Conservation (phyloP, 2,888 invertebrate genomes). For the Syrista parreyssii region DNA sequence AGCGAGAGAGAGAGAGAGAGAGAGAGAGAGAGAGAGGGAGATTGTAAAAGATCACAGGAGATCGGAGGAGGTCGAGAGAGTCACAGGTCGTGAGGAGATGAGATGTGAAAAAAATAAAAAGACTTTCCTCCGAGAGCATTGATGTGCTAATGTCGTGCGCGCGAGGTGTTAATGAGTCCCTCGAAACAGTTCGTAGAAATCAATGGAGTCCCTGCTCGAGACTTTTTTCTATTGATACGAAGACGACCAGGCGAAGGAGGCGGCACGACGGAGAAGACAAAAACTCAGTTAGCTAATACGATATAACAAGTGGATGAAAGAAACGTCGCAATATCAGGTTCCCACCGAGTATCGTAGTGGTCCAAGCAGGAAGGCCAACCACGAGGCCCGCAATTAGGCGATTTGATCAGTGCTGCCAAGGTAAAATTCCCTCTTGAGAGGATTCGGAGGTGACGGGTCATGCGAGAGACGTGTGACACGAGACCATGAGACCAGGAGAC, state of each 20-base stretch:
- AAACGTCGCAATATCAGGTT: not conserved
- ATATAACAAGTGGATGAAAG: not conserved
- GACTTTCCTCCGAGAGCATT: slow-evolving; percentile 12
- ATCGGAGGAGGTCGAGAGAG: not conserved
- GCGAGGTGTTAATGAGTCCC: slow-evolving; percentile 30
- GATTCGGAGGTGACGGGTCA: slow-evolving; percentile 18
- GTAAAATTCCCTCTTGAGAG: not conserved
- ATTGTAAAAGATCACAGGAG: not conserved
- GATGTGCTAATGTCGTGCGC: slow-evolving; percentile 30
- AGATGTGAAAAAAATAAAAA: not conserved
- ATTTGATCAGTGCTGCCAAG: not conserved
- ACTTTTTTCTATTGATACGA: slow-evolving; percentile 2
- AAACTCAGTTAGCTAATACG: not conserved
- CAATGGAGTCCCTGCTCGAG: not conserved
- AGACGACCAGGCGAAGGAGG: not conserved
- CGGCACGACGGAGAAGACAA: not conserved
- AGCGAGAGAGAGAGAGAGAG: not conserved
- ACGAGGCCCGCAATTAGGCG: not conserved
- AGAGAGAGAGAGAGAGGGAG: too few species aligned
- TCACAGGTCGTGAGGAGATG: not conserved
- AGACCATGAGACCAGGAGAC: not conserved
- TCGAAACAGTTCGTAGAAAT: slow-evolving; percentile 3
- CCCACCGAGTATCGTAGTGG: not conserved
- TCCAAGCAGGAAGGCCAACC: not conserved
- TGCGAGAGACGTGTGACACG: slow-evolving; percentile 24